Evolutionary conservation across 2,113 vertebrate species (phyloP).

Genomic region (Cepphus grylle): DNA sequence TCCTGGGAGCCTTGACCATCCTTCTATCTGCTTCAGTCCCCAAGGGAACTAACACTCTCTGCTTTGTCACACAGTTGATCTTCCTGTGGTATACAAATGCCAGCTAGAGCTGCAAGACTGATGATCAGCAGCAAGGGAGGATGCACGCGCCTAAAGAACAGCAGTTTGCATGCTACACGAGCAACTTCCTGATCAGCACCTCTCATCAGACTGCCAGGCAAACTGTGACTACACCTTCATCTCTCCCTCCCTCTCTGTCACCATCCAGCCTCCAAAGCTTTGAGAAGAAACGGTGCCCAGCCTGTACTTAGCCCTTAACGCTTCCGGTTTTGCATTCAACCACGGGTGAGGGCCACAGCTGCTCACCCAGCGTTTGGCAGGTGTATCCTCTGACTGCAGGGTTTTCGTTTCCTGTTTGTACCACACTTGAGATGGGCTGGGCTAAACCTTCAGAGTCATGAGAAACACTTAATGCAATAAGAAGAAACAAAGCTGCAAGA

Average conservation of each 20-base stretch:
- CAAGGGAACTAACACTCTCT: not conserved
- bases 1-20: not conserved
- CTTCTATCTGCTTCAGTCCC: not conserved
- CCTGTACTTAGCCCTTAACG: not conserved
- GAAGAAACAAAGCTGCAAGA: not conserved
- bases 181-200: not conserved
- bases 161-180: not conserved
- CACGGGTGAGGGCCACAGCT: constrained; percentile 40
- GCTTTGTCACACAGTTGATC: not conserved
- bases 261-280: not conserved
- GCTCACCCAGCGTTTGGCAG: constrained; percentile 35
- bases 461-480: not conserved
- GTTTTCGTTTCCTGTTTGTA: constrained; percentile 68
- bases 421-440: not conserved
- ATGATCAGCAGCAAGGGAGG: not conserved
- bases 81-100: not conserved
- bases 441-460: constrained; percentile 7
- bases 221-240: constrained; percentile 18
- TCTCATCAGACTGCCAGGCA: constrained; percentile 8
- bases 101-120: not conserved
- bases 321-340: not conserved
- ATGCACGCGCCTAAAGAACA: not conserved
- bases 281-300: not conserved
- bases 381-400: constrained; percentile 65
- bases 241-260: not conserved